Evolutionary conservation across 2,113 vertebrate species (phyloP).

Genomic region (Etheostoma spectabile): DNA sequence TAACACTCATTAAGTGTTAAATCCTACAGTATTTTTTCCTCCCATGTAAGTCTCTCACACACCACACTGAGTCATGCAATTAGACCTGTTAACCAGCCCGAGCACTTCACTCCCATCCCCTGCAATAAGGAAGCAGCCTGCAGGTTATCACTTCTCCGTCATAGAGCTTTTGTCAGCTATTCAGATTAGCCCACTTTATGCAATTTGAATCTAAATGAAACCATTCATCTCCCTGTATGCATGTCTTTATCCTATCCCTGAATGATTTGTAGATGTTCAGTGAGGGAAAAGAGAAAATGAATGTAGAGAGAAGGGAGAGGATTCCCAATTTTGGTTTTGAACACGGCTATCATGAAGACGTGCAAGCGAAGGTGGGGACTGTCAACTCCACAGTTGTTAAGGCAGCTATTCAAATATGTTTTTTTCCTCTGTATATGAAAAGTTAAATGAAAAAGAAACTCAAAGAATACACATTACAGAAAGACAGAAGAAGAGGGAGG

Average conservation of each 20-base stretch:
- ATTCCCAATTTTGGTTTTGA: slow-evolving; percentile 69
- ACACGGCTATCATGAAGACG: slow-evolving; percentile 35
- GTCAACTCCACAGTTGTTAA: slow-evolving; percentile 46
- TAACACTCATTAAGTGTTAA: slow-evolving; percentile 67
- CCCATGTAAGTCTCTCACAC: slow-evolving; percentile 50
- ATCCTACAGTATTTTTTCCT: slow-evolving; percentile 62
- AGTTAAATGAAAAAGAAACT: slow-evolving; percentile 49
- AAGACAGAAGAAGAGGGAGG: slow-evolving; percentile 41
- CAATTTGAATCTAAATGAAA: slow-evolving; percentile 80
- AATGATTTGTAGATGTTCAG: slow-evolving; percentile 60
- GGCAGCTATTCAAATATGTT: slow-evolving; percentile 54
- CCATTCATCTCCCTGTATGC: slow-evolving; percentile 73
- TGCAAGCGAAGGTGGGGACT: slow-evolving; percentile 1
- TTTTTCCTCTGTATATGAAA: slow-evolving; percentile 51
- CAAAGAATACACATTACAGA: slow-evolving; percentile 32
- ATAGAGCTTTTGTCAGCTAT: slow-evolving; percentile 78
- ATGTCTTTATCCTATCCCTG: slow-evolving; percentile 56
- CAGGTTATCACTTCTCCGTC: slow-evolving; percentile 79
- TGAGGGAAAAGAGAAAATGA: slow-evolving; percentile 52
- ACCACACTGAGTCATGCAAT: slow-evolving; percentile 74
- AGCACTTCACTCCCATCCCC: slow-evolving; percentile 60
- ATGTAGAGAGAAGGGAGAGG: slow-evolving; percentile 59
- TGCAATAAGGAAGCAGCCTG: slow-evolving; percentile 75
- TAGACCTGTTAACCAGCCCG: slow-evolving; percentile 70
- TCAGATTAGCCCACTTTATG: slow-evolving; percentile 80